Evolutionary conservation across 2,113 vertebrate species (phyloP).

Genomic region (Nycticorax nycticorax): DNA sequence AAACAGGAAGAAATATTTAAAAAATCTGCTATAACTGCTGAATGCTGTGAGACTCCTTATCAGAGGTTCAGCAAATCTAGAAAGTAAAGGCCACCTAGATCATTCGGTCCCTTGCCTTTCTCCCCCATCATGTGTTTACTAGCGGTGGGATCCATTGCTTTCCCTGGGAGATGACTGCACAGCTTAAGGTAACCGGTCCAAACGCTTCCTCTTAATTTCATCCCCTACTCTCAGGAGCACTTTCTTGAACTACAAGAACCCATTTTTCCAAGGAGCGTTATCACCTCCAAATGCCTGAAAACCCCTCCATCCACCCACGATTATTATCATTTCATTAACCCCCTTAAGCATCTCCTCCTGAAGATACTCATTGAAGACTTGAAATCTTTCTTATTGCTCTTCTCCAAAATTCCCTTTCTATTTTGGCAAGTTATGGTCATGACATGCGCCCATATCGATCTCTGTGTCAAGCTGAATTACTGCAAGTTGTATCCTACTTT

Average conservation of each 20-base stretch:
- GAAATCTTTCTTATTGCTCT: background rate
- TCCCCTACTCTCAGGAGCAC: background rate
- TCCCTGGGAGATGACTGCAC: background rate
- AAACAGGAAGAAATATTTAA: background rate
- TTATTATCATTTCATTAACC: background rate
- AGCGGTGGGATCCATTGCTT: background rate
- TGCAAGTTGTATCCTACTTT: background rate
- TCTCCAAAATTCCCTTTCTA: background rate
- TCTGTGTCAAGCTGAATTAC: background rate
- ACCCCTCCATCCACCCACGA: background rate
- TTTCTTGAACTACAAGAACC: background rate
- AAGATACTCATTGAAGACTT: background rate
- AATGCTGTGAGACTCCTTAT: background rate
- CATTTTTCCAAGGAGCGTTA: background rate
- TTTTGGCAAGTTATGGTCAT: background rate
- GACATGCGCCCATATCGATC: accelerated
- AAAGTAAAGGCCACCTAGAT: background rate
- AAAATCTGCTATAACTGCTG: background rate
- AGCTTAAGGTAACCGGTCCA: background rate
- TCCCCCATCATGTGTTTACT: background rate
- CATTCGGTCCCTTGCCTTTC: background rate
- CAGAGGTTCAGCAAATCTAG: background rate
- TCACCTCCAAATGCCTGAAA: background rate
- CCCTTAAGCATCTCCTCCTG: background rate
- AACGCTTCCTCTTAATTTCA: background rate